A percentile compares a stretch with the other conserved stretches of the same genome.
These are phyloP conservation scores for Anarhynchus alexandrinus DNA, from an alignment of 2,113 vertebrate genomes.

Conservation along the genomic window DNA sequence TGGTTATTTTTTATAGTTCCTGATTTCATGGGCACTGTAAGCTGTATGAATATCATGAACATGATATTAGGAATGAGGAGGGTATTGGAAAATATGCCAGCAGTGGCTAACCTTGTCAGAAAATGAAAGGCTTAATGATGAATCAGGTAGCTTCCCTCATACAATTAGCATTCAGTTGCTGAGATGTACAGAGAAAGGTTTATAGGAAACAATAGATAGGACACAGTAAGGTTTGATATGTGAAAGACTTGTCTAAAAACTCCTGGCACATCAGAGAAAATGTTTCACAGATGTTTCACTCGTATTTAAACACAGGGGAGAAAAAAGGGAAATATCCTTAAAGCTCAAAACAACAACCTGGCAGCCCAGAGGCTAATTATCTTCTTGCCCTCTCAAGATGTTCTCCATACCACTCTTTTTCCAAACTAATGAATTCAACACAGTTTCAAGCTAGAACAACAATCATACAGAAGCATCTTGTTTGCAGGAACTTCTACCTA, in stretches of 20 bases:
- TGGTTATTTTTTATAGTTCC: slow-evolving; percentile 47
- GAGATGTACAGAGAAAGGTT: background rate
- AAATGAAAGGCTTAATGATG: slow-evolving; percentile 7
- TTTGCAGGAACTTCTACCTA: background rate
- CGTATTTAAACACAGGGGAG: background rate
- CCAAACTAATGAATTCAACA: background rate
- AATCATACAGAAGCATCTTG: background rate
- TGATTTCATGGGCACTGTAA: slow-evolving; percentile 39
- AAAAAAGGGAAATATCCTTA: background rate
- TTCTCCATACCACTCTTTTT: background rate
- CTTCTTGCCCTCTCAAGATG: background rate
- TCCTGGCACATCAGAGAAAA: background rate
- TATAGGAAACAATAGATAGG: background rate
- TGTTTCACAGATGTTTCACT: background rate
- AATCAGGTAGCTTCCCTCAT: background rate
- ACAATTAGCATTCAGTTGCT: background rate
- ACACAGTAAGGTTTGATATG: background rate
- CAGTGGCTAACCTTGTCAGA: slow-evolving; percentile 1
- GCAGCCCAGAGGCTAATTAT: background rate
- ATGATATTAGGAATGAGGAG: slow-evolving; percentile 4
- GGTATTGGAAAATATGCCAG: background rate
- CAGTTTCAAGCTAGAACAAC: background rate
- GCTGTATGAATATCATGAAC: background rate
- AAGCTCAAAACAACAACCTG: background rate
- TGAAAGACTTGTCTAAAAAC: background rate